Evolutionary conservation across 2,888 invertebrate species (phyloP).

Genomic region (Dichetophora obliterata): DNA sequence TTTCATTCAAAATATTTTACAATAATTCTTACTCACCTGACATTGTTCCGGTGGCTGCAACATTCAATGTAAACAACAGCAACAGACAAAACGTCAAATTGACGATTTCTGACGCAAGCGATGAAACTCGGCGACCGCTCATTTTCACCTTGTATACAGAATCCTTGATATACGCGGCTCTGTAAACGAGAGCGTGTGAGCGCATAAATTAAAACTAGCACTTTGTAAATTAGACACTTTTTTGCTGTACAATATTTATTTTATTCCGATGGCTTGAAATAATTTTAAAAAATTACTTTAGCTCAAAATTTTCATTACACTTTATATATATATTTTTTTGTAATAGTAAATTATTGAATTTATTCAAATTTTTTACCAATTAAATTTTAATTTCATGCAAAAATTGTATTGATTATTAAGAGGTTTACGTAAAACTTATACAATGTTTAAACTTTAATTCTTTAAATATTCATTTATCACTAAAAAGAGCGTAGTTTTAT

Average conservation of each 20-base stretch:
- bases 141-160: background rate
- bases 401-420: too few species aligned
- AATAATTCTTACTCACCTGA: slow-evolving; percentile 15
- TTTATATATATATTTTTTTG: background rate
- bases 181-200: background rate
- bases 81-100: background rate
- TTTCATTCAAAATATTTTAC: too few species aligned
- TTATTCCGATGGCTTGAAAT: background rate
- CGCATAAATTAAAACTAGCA: background rate
- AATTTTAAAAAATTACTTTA: too few species aligned
- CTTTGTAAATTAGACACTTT: background rate
- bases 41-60: background rate
- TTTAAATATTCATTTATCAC: background rate
- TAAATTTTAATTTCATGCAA: too few species aligned
- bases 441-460: background rate
- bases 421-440: too few species aligned
- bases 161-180: background rate
- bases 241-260: background rate
- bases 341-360: too few species aligned
- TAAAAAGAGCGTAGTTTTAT: too few species aligned
- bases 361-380: too few species aligned
- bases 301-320: too few species aligned
- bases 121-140: background rate
- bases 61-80: background rate
- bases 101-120: background rate